Evolutionary conservation across 1,140 invertebrate genomes (phyloP), one percentile per base, ranked within the genome.

Genomic region (Polypedilum pembai): DNA sequence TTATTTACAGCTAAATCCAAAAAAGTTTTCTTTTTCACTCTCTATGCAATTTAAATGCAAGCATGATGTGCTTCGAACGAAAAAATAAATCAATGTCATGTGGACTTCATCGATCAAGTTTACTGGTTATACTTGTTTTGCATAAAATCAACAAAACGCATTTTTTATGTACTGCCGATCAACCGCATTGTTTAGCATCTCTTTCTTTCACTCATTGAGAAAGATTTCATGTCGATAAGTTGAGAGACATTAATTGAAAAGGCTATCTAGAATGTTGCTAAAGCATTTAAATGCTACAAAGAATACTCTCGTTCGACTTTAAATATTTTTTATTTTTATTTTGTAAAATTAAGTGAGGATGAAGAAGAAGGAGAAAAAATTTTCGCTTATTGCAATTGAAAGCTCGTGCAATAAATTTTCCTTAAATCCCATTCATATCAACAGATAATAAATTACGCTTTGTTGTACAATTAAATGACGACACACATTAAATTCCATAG

Each of bases 381-480:
- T 33, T 33, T 33, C 24, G 24, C 24, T 33, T 33, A 33, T 33
- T 33, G 24, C 24, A 33, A 33, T 33, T 56, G 45, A 45, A 15
- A n/a, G n/a, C 45, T 69, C 18, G 15, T 69, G 65, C 65, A 21
- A 69, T 69, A 69, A 69, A 69, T 69, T 20, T 69, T 69, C 65
- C 17, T 20, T 18, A 20, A 69, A 69, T 69, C 17, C 15, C 65
- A 69, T 69, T 69, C 17, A 69, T 69, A 69, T 69, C 65, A 69
- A 18, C 17, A 69, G 20, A 69, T 69, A 69, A 69, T 69, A 69
- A 69, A 69, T 69, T 69, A 69, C 20, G 65, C 65, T 69, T 69
- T 69, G 65, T 69, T 69, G 20, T 18, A 69, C 65, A 69, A 69
- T 69, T 69, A 69, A 69, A 69, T 69, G 65, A 69, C 65, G 65